Evolutionary conservation across 2,113 vertebrate species (phyloP).

Genomic region (western clawed frog (Xenopus tropicalis)): DNA sequence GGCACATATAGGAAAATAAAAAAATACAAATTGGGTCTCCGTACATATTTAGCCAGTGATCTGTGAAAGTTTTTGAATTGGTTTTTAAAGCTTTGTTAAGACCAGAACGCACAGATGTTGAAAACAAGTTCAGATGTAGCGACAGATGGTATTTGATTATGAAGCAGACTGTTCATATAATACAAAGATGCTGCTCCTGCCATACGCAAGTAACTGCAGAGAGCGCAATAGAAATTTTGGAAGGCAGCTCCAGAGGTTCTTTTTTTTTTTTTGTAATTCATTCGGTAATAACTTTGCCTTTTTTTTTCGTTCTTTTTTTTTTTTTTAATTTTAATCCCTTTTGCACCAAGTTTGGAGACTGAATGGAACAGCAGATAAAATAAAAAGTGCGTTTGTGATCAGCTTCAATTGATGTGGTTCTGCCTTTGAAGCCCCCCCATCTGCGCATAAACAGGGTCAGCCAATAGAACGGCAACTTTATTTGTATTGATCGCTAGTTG

Average conservation of each 20-base stretch:
- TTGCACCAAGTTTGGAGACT: not conserved
- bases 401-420: conserved; percentile 27
- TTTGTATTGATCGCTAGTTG: conserved; percentile 42
- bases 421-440: conserved; percentile 35
- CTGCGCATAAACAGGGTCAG: conserved; percentile 37
- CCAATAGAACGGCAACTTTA: conserved; percentile 37
- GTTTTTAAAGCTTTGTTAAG: conserved; percentile 99
- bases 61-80: conserved; percentile 93
- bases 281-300: conserved; percentile 68
- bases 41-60: conserved; percentile 84
- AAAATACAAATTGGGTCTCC: conserved; percentile 37
- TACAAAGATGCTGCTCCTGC: conserved; percentile 98
- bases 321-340: conserved; percentile 26
- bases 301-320: conserved; percentile 53
- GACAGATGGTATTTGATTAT: conserved; percentile 99
- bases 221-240: conserved; percentile 80
- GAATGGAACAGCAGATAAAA: not conserved
- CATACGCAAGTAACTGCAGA: conserved; percentile 94
- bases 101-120: conserved; percentile 99
- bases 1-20: conserved; percentile 56
- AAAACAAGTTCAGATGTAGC: conserved; percentile 99
- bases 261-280: conserved; percentile 52
- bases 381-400: conserved; percentile 37
- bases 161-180: conserved; percentile 98
- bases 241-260: conserved; percentile 80